Evolutionary conservation across 37 sponge, comb jelly and placozoan species (phyloP), one percentile per base, ranked within the genome.

Genomic region (Bolinopsis microptera): DNA sequence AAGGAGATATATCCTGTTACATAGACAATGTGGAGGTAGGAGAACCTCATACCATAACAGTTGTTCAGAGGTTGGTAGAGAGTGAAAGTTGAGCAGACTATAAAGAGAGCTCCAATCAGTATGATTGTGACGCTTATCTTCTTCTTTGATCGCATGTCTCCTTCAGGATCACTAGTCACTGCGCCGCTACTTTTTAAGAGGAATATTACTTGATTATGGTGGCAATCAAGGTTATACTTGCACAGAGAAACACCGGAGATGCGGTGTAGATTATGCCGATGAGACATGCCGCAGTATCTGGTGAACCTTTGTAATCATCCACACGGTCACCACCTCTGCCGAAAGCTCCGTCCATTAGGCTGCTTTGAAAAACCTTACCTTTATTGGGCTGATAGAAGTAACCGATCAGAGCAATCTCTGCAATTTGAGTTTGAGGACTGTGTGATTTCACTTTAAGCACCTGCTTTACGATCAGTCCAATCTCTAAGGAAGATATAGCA

Each of bases 301-400:
- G 13, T 48, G 61, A 5, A 48, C 61, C 61, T 13, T 48, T 48
- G 61, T 13, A 5, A 34, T 33, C 18, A 18, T 77, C 28, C 35
- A 77, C 32, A 3, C 5, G 26, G 2, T 28, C 74, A 70, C 74
- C 74, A 21, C 9, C 28, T 2, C 1, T 22, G 61, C 61, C 61
- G 5, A 48, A 5, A 13, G 13, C 13, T 13, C 13, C 61, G 13
- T 13, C 61, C 13, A 18, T 48, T 48, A 18, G 9, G 13, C 61
- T 48, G 61, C 61, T 48, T 5, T 48, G 5, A 1, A 77, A 32
- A 34, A 35, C 36, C 80, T 13, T 13, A 21, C 37, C 37, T 48
- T 48, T 48, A 13, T 48, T 48, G 2, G 80, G 80, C 21, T 32
- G 33, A 35, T 77, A 77, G 80, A 77, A 77, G 80, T 35, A 77